These are phyloP conservation scores for Pseudococcus viburni DNA, from an alignment of 2,888 invertebrate species.

Conservation along the genomic window DNA sequence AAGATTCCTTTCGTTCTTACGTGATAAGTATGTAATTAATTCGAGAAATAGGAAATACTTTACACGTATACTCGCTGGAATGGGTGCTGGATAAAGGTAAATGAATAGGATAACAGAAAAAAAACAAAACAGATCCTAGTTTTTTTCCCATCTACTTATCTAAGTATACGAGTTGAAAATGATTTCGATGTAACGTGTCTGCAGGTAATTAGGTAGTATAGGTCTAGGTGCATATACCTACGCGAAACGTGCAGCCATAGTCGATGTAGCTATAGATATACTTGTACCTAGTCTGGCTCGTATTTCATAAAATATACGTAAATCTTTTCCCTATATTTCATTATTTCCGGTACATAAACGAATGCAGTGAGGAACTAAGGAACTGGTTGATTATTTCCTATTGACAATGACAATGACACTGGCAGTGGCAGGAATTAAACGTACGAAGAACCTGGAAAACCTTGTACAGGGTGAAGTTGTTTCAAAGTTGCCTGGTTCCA, in stretches of 20 bases:
- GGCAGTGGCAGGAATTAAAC: conserved; percentile 30
- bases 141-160: too few relatives aligned
- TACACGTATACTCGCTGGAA: not conserved
- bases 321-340: not conserved
- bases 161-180: not conserved
- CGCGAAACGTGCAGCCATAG: too few relatives aligned
- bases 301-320: not conserved
- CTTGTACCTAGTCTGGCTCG: too few relatives aligned
- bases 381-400: conserved; percentile 41
- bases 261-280: too few relatives aligned
- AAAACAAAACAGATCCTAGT: not conserved
- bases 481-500: conserved; percentile 60
- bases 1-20: not conserved
- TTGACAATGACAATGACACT: conserved; percentile 61
- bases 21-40: not conserved
- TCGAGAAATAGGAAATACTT: not conserved
- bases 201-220: too few relatives aligned
- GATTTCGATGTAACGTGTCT: not conserved
- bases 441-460: conserved; percentile 65
- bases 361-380: not conserved
- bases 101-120: not conserved
- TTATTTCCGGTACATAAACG: conserved; percentile 32
- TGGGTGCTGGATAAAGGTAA: not conserved
- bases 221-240: too few relatives aligned
- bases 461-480: conserved; percentile 64